Conservation (phyloP, 2,888 invertebrate genomes). For the Orthosia incerta region DNA sequence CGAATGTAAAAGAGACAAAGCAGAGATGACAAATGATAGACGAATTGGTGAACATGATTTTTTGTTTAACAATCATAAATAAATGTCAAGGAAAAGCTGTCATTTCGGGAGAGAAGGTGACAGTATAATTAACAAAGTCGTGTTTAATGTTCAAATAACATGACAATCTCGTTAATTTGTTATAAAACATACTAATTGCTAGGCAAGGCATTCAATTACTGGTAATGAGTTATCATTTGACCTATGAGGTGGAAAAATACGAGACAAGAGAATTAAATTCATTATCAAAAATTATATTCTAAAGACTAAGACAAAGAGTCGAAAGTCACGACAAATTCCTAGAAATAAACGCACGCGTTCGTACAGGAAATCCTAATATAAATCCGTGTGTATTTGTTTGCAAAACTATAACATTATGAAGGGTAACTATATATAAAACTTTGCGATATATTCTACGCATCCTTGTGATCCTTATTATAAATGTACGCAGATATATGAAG, state of each 20-base stretch:
- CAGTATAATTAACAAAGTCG: conserved; percentile 19
- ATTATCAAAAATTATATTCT: background rate
- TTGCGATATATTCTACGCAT: background rate
- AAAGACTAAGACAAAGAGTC: background rate
- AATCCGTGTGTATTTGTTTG: conserved; percentile 44
- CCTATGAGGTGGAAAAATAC: background rate
- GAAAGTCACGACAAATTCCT: conserved; percentile 35
- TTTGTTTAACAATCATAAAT: background rate
- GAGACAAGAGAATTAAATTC: background rate
- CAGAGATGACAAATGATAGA: conserved; percentile 36
- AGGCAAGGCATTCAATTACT: background rate
- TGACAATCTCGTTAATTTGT: background rate
- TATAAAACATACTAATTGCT: background rate
- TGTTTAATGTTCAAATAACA: background rate
- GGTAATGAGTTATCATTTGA: background rate
- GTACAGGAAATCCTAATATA: conserved; percentile 58
- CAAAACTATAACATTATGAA: background rate
- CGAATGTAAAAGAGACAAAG: background rate
- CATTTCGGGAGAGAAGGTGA: conserved; percentile 13
- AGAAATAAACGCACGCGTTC: conserved; percentile 9
- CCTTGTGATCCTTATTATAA: background rate
- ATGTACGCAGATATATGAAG: too few relatives aligned
- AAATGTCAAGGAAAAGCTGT: conserved; percentile 49
- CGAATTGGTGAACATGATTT: conserved; percentile 17
- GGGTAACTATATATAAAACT: background rate